phyloP scores from a whole-genome alignment of 2,797 vertebrate genomes.

The Scleropages formosus region DNA sequence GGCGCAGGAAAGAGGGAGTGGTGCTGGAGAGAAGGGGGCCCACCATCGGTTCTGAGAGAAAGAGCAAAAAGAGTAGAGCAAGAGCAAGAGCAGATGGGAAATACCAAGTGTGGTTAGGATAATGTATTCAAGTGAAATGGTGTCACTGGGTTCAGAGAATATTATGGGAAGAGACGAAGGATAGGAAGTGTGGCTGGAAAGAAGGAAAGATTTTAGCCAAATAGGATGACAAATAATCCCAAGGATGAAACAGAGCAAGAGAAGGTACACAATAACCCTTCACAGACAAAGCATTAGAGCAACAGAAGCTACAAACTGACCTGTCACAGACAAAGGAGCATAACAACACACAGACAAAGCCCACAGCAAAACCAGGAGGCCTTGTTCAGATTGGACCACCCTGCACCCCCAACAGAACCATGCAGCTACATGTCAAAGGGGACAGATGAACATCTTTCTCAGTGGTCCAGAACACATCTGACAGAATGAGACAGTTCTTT shows the following conservation, averaged over 20 bases:
- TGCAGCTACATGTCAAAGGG: no score
- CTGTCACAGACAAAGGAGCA: background rate
- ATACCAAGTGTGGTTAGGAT: background rate
- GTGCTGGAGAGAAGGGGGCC: conserved; percentile 75
- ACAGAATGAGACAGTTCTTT: no score
- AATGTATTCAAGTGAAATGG: conserved; percentile 28
- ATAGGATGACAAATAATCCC: no score
- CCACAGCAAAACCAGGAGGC: background rate
- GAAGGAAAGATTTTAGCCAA: background rate
- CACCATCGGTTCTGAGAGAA: conserved; percentile 69
- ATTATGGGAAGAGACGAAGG: conserved; percentile 36
- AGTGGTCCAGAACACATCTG: no score
- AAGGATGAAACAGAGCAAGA: background rate
- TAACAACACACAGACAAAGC: background rate
- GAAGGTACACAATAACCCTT: background rate
- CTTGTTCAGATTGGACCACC: no score
- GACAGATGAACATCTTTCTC: no score
- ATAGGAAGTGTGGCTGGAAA: background rate
- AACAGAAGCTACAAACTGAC: background rate
- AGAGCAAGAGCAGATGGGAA: background rate
- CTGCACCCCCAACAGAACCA: no score
- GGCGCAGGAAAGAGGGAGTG: conserved; percentile 75
- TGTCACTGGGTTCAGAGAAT: background rate
- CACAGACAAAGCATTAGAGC: background rate
- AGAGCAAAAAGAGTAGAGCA: background rate